These are phyloP conservation scores for Pseudoips prasinana DNA, from an alignment of 2,888 invertebrate genomes.

Conservation along the genomic window DNA sequence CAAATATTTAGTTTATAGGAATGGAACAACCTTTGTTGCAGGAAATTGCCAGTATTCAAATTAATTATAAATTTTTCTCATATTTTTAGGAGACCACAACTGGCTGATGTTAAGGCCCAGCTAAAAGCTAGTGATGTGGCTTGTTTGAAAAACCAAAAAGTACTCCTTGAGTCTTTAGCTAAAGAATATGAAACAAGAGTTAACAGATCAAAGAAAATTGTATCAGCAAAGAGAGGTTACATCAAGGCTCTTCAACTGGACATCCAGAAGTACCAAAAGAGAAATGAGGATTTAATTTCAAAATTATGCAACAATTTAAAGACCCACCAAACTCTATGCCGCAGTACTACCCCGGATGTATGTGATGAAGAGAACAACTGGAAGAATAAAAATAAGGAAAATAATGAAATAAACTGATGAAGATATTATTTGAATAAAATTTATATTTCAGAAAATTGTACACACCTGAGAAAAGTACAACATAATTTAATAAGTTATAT, in stretches of 20 bases:
- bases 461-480: conserved; percentile 79
- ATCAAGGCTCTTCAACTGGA: conserved; percentile 69
- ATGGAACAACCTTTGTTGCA: too few species aligned
- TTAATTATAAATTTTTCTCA: too few species aligned
- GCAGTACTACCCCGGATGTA: conserved; percentile 34
- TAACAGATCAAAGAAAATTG: conserved; percentile 55
- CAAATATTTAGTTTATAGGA: too few species aligned
- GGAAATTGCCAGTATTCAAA: too few species aligned
- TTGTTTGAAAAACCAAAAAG: conserved; percentile 64
- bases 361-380: conserved; percentile 49
- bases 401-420: conserved; percentile 53
- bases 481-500: conserved; percentile 61
- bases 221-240: conserved; percentile 67
- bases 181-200: conserved; percentile 68
- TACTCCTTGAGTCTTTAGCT: conserved; percentile 55
- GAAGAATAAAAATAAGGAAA: conserved; percentile 52
- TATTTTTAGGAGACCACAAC: conserved; percentile 67
- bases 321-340: conserved; percentile 49
- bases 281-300: conserved; percentile 59
- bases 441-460: conserved; percentile 81
- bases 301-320: conserved; percentile 58
- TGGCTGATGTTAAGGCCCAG: conserved; percentile 62
- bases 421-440: conserved; percentile 70
- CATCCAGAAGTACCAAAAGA: conserved; percentile 69
- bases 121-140: conserved; percentile 61